These are phyloP conservation scores for Tribolium castaneum DNA, from an alignment of 1,140 invertebrate genomes.

Conservation along the genomic window DNA sequence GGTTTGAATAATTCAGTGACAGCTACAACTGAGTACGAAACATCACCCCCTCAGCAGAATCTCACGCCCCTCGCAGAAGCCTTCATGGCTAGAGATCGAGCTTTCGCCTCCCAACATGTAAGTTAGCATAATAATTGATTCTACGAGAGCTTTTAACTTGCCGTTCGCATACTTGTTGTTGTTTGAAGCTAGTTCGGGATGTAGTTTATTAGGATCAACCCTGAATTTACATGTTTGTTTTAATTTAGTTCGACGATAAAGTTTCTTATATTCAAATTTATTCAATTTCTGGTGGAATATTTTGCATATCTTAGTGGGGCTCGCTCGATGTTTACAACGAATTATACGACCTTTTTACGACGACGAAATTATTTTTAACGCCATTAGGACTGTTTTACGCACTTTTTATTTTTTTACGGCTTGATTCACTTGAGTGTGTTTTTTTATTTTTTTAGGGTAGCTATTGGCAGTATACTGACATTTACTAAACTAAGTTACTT, in stretches of 20 bases:
- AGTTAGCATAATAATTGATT: constrained; percentile 56
- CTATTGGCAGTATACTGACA: constrained; percentile 45
- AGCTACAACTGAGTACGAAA: constrained; percentile 55
- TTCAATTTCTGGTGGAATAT: constrained; percentile 31
- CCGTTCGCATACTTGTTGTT: constrained; percentile 44
- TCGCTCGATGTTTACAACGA: constrained; percentile 9
- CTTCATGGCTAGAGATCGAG: constrained; percentile 60
- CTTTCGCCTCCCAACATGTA: constrained; percentile 60
- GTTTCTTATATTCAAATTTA: constrained; percentile 46
- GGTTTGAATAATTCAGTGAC: constrained; percentile 62
- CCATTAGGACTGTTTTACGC: constrained; percentile 12
- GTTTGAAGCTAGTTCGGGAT: constrained; percentile 46
- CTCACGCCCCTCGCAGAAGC: constrained; percentile 60
- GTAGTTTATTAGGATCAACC: constrained; percentile 35
- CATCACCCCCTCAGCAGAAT: constrained; percentile 36
- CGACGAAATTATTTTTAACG: constrained; percentile 2
- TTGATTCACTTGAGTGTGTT: neutral
- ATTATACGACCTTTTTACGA: constrained; percentile 18
- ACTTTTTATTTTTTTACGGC: constrained; percentile 14
- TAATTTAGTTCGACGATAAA: constrained; percentile 41
- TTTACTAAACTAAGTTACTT: constrained; percentile 45
- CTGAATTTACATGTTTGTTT: constrained; percentile 51
- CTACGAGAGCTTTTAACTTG: constrained; percentile 45
- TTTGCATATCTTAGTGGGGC: constrained; percentile 33
- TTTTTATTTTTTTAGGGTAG: constrained; percentile 49